Evolutionary conservation across 1,140 invertebrate species (phyloP).

Genomic region (Brachionus rubens): DNA sequence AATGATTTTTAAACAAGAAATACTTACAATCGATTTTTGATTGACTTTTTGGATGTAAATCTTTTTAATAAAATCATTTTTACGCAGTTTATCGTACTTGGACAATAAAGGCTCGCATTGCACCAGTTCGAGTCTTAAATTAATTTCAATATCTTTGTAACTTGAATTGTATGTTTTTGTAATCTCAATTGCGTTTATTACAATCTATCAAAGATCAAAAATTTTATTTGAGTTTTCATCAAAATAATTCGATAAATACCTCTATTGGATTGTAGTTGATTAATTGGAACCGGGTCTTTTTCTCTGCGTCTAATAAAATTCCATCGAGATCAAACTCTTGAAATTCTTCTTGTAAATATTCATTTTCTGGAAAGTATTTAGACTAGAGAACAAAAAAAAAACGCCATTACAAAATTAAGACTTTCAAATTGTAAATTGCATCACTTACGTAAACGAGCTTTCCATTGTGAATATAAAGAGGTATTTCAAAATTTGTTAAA

Average conservation of each 20-base stretch:
- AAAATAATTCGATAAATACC: background rate
- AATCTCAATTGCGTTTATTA: background rate
- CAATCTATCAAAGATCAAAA: background rate
- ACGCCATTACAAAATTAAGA: too few species aligned
- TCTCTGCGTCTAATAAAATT: background rate
- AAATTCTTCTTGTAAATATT: background rate
- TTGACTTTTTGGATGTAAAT: background rate
- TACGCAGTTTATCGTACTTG: background rate
- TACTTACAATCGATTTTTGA: background rate
- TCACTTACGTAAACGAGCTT: conserved; percentile 8
- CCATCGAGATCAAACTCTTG: background rate
- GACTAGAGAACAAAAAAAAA: background rate
- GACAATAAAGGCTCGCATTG: background rate
- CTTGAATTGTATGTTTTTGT: background rate
- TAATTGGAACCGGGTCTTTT: conserved; percentile 5
- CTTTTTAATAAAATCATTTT: background rate
- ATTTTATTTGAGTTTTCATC: background rate
- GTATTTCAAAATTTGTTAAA: conserved; percentile 45
- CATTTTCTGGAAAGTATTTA: background rate
- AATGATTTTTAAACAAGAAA: background rate
- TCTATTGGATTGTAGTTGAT: background rate
- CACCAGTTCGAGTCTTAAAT: background rate
- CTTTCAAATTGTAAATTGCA: too few species aligned
- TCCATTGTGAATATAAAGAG: background rate
- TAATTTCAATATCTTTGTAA: background rate